A percentile compares a stretch with the other conserved stretches of the same genome.
Evolutionary conservation across 2,888 invertebrate species (phyloP).

Genomic region (Colostygia pectinataria): DNA sequence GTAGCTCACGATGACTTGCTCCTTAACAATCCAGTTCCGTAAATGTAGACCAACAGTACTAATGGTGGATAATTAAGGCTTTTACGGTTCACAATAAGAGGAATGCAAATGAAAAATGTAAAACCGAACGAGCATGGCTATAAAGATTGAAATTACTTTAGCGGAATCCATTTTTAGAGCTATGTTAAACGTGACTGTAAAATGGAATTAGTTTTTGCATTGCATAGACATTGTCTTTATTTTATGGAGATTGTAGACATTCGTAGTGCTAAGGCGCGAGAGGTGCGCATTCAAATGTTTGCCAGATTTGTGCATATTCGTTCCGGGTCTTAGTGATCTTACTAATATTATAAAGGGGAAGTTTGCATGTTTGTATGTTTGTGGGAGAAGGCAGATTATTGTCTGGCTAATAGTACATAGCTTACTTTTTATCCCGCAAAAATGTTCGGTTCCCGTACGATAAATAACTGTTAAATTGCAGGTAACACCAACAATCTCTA

Average conservation of each 20-base stretch:
- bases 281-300: neutral
- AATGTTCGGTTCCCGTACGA: too few relatives aligned
- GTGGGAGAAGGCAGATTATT: too few relatives aligned
- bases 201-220: conserved; percentile 5
- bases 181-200: conserved; percentile 2
- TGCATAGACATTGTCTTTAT: neutral
- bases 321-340: too few relatives aligned
- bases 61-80: conserved; percentile 4
- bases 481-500: too few relatives aligned
- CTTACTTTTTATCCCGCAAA: too few relatives aligned
- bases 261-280: too few relatives aligned
- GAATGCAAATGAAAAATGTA: conserved; percentile 6
- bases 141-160: conserved; percentile 4
- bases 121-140: neutral
- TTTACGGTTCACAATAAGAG: conserved; percentile 7
- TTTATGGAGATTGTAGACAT: too few relatives aligned
- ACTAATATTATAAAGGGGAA: too few relatives aligned
- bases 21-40: neutral
- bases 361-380: too few relatives aligned
- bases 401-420: too few relatives aligned
- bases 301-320: too few relatives aligned
- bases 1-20: neutral
- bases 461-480: too few relatives aligned
- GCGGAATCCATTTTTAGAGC: neutral
- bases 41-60: neutral